Percentiles rank a stretch among this genome's conserved stretches.
These are phyloP conservation scores for Crocallis elinguaria DNA, from an alignment of 2,888 invertebrate species.

Conservation along the genomic window DNA sequence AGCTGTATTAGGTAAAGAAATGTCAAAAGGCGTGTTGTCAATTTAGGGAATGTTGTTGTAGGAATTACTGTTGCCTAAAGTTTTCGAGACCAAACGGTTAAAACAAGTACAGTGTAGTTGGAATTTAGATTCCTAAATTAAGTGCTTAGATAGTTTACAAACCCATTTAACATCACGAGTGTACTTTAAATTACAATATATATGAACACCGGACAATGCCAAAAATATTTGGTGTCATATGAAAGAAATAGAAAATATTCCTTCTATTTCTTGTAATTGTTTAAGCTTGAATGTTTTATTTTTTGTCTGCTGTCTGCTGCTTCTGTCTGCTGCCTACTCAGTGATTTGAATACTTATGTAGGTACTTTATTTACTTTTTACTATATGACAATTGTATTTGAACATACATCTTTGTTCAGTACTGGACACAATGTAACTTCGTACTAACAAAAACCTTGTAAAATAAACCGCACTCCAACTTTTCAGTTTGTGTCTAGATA, in stretches of 20 bases:
- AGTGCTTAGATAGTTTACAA: slow-evolving; percentile 7
- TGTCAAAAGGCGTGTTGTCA: slow-evolving; percentile 1
- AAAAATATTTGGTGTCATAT: slow-evolving; percentile 14
- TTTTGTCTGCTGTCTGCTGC: no score
- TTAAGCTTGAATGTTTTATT: slow-evolving; percentile 22
- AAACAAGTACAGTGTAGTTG: background rate
- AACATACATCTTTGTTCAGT: no score
- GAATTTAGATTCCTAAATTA: slow-evolving; percentile 6
- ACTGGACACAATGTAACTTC: no score
- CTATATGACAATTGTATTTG: no score
- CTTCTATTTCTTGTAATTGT: no score
- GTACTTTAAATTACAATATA: no score
- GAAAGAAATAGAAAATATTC: no score
- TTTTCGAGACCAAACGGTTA: background rate
- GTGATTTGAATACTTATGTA: background rate
- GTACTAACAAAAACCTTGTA: background rate
- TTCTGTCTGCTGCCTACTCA: slow-evolving; percentile 22
- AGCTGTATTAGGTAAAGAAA: no score
- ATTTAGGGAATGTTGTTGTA: slow-evolving; percentile 2
- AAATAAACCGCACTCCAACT: background rate
- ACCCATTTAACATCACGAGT: background rate
- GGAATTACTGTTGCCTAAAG: background rate
- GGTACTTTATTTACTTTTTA: no score
- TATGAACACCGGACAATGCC: no score
- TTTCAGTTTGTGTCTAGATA: no score